Conservation (phyloP, 2,888 invertebrate species). For the Yponomeuta malinellus region DNA sequence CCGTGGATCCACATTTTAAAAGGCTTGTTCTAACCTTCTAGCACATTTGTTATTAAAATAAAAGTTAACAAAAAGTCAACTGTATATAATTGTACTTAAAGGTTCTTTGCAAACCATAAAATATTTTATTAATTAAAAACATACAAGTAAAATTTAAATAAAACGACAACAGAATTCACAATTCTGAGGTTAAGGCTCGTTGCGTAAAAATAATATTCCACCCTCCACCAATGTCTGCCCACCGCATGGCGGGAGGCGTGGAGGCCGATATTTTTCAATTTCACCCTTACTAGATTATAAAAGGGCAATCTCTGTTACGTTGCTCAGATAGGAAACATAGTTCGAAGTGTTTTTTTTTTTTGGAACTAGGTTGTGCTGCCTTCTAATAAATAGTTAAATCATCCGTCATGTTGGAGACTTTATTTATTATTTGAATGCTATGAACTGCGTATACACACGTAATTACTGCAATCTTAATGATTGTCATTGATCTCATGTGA, state of each 20-base stretch:
- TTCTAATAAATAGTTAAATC: no score
- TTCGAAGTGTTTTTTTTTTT: not conserved
- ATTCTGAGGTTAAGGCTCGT: conserved; percentile 59
- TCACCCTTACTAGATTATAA: conserved; percentile 27
- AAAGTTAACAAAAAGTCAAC: not conserved
- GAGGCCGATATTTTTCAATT: conserved; percentile 51
- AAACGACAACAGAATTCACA: conserved; percentile 58
- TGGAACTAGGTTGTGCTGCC: no score
- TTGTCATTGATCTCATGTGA: no score
- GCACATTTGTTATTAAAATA: no score
- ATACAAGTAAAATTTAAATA: conserved; percentile 54
- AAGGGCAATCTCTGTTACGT: not conserved
- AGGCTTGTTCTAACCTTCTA: not conserved
- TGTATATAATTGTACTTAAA: not conserved
- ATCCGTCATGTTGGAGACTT: no score
- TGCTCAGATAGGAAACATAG: not conserved
- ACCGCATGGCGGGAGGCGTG: not conserved
- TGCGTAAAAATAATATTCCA: conserved; percentile 64
- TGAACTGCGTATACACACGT: no score
- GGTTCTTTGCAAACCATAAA: not conserved
- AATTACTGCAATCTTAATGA: no score
- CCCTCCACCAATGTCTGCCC: conserved; percentile 20
- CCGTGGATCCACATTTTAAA: not conserved
- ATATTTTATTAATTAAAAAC: conserved; percentile 18
- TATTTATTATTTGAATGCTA: no score